phyloP scores from a whole-genome alignment of 2,797 vertebrate genomes.

The Myotis pilosus region DNA sequence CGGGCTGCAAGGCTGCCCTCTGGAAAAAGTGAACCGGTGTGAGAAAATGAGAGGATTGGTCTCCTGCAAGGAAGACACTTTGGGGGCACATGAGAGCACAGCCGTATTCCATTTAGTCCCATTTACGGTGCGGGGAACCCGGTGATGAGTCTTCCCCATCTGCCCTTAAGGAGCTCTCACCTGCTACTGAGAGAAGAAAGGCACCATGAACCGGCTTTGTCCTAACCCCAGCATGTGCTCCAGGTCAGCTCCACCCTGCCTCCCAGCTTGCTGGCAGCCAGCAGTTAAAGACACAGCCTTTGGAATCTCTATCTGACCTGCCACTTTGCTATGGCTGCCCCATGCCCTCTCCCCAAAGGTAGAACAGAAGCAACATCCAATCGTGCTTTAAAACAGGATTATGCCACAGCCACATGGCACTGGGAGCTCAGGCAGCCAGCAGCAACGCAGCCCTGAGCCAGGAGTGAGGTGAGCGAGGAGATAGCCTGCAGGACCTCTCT shows the following conservation, averaged over 20 bases:
- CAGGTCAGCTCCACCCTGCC: conserved; percentile 45
- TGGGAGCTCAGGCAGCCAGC: background rate
- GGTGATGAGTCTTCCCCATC: background rate
- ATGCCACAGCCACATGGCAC: conserved; percentile 60
- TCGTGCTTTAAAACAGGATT: conserved; percentile 76
- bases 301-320: conserved; percentile 78
- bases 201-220: too few species aligned
- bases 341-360: conserved; percentile 76
- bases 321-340: conserved; percentile 73
- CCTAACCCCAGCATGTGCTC: background rate
- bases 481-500: conserved; percentile 69
- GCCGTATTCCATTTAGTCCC: background rate
- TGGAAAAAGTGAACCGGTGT: background rate
- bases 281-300: conserved; percentile 78
- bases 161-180: background rate
- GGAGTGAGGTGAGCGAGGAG: conserved; percentile 52
- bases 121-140: background rate
- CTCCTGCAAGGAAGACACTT: background rate
- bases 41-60: background rate
- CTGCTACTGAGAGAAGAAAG: background rate
- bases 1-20: background rate
- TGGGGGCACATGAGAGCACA: background rate
- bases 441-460: conserved; percentile 30
- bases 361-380: conserved; percentile 76
- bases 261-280: conserved; percentile 73